These are phyloP conservation scores for Ophioderma brevispina DNA, from an alignment of 35 echinoderm and acorn worm species.

Conservation along the genomic window DNA sequence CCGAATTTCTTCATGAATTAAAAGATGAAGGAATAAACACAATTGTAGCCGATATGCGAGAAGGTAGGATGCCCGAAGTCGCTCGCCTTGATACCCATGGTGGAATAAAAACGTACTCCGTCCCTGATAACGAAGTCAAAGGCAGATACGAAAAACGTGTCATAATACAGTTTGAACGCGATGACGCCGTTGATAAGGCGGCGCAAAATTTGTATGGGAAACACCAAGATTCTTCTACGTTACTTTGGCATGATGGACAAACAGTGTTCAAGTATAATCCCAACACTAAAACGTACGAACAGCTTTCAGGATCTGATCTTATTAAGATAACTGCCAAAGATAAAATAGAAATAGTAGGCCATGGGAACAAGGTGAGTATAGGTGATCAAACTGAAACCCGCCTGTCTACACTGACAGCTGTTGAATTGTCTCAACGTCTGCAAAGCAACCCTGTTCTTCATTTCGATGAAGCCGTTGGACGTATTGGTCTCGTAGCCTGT, in stretches of 20 bases:
- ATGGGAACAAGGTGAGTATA: background rate
- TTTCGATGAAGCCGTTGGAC: background rate
- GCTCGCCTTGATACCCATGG: background rate
- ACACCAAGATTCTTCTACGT: background rate
- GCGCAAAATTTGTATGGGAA: background rate
- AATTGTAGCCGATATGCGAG: background rate
- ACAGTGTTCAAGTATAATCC: background rate
- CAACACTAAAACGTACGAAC: background rate
- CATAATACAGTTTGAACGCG: background rate
- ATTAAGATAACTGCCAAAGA: background rate
- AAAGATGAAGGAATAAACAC: background rate
- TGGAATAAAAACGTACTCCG: background rate
- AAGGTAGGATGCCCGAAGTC: background rate
- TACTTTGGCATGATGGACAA: background rate
- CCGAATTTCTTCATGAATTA: background rate
- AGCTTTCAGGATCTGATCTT: background rate
- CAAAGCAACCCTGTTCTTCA: background rate
- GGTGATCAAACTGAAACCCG: background rate
- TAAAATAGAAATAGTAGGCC: constrained; percentile 12
- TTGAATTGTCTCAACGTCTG: background rate
- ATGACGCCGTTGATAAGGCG: background rate
- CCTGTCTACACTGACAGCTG: background rate
- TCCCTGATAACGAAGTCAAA: background rate
- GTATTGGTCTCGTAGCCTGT: background rate
- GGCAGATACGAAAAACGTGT: background rate